Evolutionary conservation across 2,113 vertebrate genomes (phyloP).

Genomic region (Fukomys damarensis): DNA sequence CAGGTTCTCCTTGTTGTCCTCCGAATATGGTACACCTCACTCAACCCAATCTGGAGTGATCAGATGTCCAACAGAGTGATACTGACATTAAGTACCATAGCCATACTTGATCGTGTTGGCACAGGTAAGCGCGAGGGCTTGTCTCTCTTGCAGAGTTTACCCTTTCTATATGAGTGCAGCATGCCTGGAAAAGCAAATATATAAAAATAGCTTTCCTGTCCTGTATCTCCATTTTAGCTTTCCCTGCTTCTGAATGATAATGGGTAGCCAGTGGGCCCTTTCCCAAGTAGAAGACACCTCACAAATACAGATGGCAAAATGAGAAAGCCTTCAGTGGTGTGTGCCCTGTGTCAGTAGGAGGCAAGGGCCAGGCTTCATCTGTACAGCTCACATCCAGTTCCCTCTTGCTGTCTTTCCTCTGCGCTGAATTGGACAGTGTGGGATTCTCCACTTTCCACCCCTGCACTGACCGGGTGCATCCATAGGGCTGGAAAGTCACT

Average conservation of each 20-base stretch:
- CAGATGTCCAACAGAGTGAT: constrained; percentile 79
- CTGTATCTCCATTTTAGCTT: not conserved
- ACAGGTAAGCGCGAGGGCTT: constrained; percentile 69
- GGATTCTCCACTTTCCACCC: not conserved
- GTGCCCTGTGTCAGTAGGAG: not conserved
- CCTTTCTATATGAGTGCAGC: not conserved
- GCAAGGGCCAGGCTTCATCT: not conserved
- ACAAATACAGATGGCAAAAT: not conserved
- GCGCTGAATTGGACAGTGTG: not conserved
- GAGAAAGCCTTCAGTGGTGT: not conserved
- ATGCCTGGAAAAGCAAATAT: not conserved
- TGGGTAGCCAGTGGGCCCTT: accelerated
- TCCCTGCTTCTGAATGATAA: not conserved
- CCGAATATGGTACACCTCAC: constrained; percentile 86
- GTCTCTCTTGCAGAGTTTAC: constrained; percentile 14
- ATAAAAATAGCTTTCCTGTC: not conserved
- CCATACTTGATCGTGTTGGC: constrained; percentile 79
- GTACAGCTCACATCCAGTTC: too few species aligned
- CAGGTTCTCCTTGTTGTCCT: constrained; percentile 86
- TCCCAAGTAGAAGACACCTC: not conserved
- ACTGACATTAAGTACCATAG: constrained; percentile 76
- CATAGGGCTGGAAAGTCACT: not conserved
- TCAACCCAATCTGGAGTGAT: constrained; percentile 86
- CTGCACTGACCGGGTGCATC: not conserved
- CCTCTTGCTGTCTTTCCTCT: not conserved